A percentile compares a stretch with the other conserved stretches of the same genome.
Conservation (phyloP, 1,140 invertebrate species). For the Orchestia grillus region DNA sequence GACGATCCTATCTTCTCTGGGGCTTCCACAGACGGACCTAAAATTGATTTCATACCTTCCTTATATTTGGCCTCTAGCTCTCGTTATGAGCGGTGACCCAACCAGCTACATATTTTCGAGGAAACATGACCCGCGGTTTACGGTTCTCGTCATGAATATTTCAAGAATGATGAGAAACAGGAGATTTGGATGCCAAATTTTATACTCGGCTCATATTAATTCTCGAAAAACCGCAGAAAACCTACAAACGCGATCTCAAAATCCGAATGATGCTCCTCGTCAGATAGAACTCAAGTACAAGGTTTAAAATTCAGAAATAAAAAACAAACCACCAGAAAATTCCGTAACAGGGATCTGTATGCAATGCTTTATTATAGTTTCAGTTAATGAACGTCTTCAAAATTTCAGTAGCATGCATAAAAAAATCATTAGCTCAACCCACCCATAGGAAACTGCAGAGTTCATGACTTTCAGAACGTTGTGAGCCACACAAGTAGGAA, state of each 20-base stretch:
- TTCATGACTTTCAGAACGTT: no score
- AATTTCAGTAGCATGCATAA: no score
- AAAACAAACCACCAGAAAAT: background rate
- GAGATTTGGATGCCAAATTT: background rate
- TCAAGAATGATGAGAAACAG: background rate
- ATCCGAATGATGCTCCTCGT: background rate
- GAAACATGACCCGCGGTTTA: background rate
- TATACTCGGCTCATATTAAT: background rate
- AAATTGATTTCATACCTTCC: constrained; percentile 51
- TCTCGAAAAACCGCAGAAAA: background rate
- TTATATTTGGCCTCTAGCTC: background rate
- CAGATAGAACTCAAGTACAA: background rate
- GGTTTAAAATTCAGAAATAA: background rate
- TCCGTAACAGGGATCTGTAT: no score
- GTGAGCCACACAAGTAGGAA: no score
- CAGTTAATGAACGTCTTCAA: no score
- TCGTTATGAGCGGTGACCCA: background rate
- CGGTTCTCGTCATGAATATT: background rate
- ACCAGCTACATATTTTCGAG: background rate
- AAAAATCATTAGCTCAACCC: no score
- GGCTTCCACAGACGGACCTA: background rate
- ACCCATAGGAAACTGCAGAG: no score
- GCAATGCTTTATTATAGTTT: no score
- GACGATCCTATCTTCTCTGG: constrained; percentile 38
- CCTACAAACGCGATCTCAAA: background rate